Evolutionary conservation across 2,888 invertebrate species (phyloP).

Genomic region (Bhutanitis thaidina): DNA sequence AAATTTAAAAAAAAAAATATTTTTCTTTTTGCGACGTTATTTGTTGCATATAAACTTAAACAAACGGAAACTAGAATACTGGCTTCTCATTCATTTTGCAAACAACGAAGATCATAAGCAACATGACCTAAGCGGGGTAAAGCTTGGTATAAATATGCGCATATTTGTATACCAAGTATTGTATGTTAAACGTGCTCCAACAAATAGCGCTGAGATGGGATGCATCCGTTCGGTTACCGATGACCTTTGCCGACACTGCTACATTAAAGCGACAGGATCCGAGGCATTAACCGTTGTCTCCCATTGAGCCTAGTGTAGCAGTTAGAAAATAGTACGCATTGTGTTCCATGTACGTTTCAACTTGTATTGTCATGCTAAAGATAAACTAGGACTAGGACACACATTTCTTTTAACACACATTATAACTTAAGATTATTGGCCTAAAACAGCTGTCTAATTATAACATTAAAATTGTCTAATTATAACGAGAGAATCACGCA

Average conservation of each 20-base stretch:
- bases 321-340: constrained; percentile 23
- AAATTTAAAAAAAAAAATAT: no score
- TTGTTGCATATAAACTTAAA: no score
- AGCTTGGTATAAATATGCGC: constrained; percentile 58
- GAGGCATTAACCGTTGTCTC: constrained; percentile 42
- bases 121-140: constrained; percentile 37
- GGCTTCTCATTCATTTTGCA: constrained; percentile 47
- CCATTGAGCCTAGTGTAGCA: constrained; percentile 30
- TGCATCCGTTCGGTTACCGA: constrained; percentile 55
- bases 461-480: no score
- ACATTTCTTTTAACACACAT: not conserved
- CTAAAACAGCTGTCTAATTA: no score
- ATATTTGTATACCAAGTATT: constrained; percentile 53
- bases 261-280: constrained; percentile 41
- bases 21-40: no score
- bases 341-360: constrained; percentile 1
- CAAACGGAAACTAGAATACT: constrained; percentile 23
- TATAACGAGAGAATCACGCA: no score
- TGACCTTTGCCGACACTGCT: constrained; percentile 54
- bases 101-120: constrained; percentile 37
- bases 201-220: constrained; percentile 45
- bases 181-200: constrained; percentile 52
- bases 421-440: not conserved
- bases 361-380: constrained; percentile 13
- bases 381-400: constrained; percentile 2